Percentiles rank a stretch among this genome's conserved stretches.
Evolutionary conservation across 2,888 invertebrate genomes (phyloP).

Genomic region (Aspidiotus destructor): DNA sequence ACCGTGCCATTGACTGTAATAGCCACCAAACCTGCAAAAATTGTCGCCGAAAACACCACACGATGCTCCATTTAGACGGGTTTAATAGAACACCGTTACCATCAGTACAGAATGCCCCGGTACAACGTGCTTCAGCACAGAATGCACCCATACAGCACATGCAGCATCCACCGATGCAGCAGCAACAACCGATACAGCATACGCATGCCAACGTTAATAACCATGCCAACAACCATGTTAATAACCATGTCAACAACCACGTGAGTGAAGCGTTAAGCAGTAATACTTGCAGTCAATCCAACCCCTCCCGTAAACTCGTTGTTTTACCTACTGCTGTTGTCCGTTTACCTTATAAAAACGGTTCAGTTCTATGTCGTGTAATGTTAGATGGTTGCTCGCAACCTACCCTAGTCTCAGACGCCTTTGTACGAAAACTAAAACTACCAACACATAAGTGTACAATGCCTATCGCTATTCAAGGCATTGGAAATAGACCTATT

Average conservation of each 20-base stretch:
- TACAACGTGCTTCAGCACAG: too few relatives aligned
- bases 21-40: neutral
- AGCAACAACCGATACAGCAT: too few relatives aligned
- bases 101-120: too few relatives aligned
- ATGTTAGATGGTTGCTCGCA: neutral
- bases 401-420: neutral
- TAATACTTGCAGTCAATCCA: neutral
- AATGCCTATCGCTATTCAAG: neutral
- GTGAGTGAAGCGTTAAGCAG: too few relatives aligned
- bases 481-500: neutral
- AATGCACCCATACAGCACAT: too few relatives aligned
- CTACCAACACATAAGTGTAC: neutral
- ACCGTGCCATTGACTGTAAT: neutral
- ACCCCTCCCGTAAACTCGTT: too few relatives aligned
- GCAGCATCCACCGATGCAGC: too few relatives aligned
- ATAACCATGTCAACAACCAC: too few relatives aligned
- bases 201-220: too few relatives aligned
- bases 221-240: too few relatives aligned
- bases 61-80: constrained; percentile 9
- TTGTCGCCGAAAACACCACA: constrained; percentile 5
- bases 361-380: neutral
- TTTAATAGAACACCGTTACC: too few relatives aligned
- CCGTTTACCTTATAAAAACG: neutral
- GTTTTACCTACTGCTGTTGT: neutral
- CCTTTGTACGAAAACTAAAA: neutral